Evolutionary conservation across 2,797 vertebrate genomes (phyloP).

Genomic region (Melopsittacus undulatus): DNA sequence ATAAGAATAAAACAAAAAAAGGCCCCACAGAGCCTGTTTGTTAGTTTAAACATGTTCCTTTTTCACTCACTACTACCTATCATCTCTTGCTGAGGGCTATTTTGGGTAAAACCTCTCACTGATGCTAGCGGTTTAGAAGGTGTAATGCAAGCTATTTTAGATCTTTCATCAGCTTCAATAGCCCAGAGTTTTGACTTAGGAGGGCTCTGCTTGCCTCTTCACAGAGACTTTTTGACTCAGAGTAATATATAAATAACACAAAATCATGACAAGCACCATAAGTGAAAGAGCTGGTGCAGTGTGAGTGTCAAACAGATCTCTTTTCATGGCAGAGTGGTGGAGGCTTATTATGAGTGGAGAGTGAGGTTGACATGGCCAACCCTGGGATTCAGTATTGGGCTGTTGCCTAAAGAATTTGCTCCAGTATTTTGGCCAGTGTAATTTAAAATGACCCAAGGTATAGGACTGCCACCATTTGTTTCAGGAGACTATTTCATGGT

Average conservation of each 20-base stretch:
- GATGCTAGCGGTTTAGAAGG: not conserved
- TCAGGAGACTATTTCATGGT: constrained; percentile 43
- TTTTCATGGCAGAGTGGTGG: not conserved
- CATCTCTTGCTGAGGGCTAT: constrained; percentile 15
- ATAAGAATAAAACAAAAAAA: constrained; percentile 14
- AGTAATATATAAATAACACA: constrained; percentile 8
- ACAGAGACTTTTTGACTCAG: not conserved
- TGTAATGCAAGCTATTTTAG: constrained; percentile 28
- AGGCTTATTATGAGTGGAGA: not conserved
- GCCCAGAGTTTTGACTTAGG: constrained; percentile 19
- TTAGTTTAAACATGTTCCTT: constrained; percentile 3
- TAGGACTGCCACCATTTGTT: constrained; percentile 44
- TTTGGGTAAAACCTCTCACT: not conserved
- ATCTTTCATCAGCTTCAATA: not conserved
- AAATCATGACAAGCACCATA: not conserved
- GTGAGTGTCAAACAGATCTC: not conserved
- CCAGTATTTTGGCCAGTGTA: constrained; percentile 4
- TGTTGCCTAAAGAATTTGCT: constrained; percentile 4
- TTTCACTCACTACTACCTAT: not conserved
- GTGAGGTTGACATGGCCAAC: not conserved
- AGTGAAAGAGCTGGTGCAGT: not conserved
- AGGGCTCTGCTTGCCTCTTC: not conserved
- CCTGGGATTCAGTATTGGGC: not conserved
- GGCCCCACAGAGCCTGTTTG: constrained; percentile 2
- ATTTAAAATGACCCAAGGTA: constrained; percentile 30